Evolutionary conservation across 2,888 invertebrate genomes (phyloP), one percentile per base, ranked within the genome.

Genomic region (Hyposoter dolosus): DNA sequence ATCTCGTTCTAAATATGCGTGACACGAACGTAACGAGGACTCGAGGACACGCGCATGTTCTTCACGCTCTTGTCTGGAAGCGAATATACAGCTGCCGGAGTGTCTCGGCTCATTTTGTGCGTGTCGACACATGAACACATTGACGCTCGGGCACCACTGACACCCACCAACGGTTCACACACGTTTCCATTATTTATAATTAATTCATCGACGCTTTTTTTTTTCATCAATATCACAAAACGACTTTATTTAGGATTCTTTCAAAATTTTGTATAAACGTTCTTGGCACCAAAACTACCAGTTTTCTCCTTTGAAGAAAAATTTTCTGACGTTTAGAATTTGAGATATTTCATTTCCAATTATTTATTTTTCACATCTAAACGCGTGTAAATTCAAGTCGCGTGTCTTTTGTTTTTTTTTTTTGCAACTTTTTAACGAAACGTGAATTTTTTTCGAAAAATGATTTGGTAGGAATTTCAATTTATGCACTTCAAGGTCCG

Each of bases 1-100:
- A 86, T 88, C 88, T 86, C 88, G 87, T 88, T 90, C 89, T 87
- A 89, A 90, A 90, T 90, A 90, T 89, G 89, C 90, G 88, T 90
- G 89, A 89, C 91, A 69, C 81, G 68, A 53, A 88, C 88, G 89
- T 88, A 90, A 90, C 88, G 90, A 90, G 88, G 87, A 89, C 89
- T 90, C 87, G 87, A 85, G 86, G 83, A 78, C 78, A 74, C 75
- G 60, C 66, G 82, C 19, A 40, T 65, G 47, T 56, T 75, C 53
- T 68, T 81, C 65, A 50, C 65, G 65, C 81, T 71, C 66, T 66
- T 60, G 69, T 69, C 69, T 79, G 56, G 60, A 79, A 79, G n/a
- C 68, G 66, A 43, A 78, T 68, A 78, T 23, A 78, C 32, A 65
- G 56, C 66, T 68, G 68, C 77, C 68, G 19, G 40, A 53, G 40